Base-by-base conservation (phyloP, 2,113 vertebrate genomes). In the Pimephales promelas region DNA sequence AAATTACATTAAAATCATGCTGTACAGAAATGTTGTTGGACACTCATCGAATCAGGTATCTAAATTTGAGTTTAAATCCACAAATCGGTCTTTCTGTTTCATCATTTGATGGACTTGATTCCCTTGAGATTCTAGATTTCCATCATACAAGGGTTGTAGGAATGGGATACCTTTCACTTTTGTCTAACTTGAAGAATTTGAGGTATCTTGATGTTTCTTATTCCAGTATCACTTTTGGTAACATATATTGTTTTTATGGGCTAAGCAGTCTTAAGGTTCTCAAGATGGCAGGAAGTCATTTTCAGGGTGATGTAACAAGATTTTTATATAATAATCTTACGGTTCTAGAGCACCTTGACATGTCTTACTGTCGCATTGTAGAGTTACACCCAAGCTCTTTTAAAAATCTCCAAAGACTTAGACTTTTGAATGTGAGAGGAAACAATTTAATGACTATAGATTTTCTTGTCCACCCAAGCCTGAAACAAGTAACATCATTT, bases 121-220 rank as follows among this genome's bases (percentile, higher is more conserved):
- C 90, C 14, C 87, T 96, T 36, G 56, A 92, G 0, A 73, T 90
- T 66, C 24, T 96, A 82, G 94, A 96, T 86, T 16, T 96, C 2
- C 94, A 91, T 24, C 81, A 91, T 71, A 93, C 94, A 0, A 85
- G 3, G 2, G 0, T 14, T 9, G 16, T 22, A 40, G 49, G 71
- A 56, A 34, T 5, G 26, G 93, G 86, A 24, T 7, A 66, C 0
- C 85, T 91, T 22, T 88, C 93, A 47, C 13, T 89, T 10, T 94
- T 28, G 28, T 28, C 90, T 0, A 86, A 87, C 8, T 28, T 68
- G 16, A 68, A 36, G 4, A 22, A 68, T 68, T 93, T 95, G 0
- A 47, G 54, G 59, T 95, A 95, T 61, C 93, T 96, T 0, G 95
- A 96, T 47, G 91, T 96, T 82, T 95, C 95, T 45, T 1, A 95